Evolutionary conservation across 2,888 invertebrate species (phyloP).

Genomic region (Drosophila meridionalis): DNA sequence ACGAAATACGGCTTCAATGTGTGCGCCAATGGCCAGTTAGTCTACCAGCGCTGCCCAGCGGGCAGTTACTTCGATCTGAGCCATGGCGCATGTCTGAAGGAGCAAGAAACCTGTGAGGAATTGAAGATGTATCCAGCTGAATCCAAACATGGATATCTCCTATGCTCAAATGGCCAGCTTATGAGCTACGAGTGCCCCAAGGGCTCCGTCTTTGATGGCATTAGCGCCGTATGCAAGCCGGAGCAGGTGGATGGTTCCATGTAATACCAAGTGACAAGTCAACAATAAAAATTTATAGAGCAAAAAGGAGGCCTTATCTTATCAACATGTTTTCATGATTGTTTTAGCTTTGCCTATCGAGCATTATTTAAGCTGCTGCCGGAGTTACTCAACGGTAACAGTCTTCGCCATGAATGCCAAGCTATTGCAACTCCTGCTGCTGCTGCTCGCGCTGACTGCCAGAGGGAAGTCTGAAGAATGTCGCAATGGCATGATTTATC

Average conservation of each 20-base stretch:
- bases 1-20: slow-evolving; percentile 19
- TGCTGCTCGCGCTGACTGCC: slow-evolving; percentile 1
- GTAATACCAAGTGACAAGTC: background rate
- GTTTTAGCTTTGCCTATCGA: background rate
- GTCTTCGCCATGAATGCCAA: slow-evolving; percentile 6
- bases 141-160: background rate
- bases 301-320: background rate
- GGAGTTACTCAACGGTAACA: background rate
- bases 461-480: slow-evolving; percentile 4
- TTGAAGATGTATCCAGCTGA: slow-evolving; percentile 7
- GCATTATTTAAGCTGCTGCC: slow-evolving; percentile 25
- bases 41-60: slow-evolving; percentile 16
- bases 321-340: slow-evolving; percentile 21
- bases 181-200: slow-evolving; percentile 10
- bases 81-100: background rate
- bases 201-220: slow-evolving; percentile 11
- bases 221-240: background rate
- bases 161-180: slow-evolving; percentile 38
- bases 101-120: slow-evolving; percentile 19
- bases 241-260: background rate
- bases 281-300: background rate
- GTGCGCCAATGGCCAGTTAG: background rate
- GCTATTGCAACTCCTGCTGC: slow-evolving; percentile 2
- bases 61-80: slow-evolving; percentile 18
- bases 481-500: slow-evolving; percentile 32